Conservation (phyloP, 37 sponge, comb jelly and placozoan species). For the Ianthella basta region DNA sequence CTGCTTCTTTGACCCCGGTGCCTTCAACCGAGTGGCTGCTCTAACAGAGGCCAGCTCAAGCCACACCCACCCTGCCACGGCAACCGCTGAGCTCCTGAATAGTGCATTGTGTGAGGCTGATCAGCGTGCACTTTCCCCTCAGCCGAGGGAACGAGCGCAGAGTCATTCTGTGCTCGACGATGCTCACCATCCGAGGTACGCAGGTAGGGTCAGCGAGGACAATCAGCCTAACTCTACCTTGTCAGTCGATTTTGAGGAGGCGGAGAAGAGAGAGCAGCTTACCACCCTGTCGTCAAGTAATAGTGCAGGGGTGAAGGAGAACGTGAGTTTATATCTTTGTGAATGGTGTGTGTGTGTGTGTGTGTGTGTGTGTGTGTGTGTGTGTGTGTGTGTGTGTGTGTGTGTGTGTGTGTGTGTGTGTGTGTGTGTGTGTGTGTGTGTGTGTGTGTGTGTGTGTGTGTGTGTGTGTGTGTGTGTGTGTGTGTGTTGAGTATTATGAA, state of each 20-base stretch:
- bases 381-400: no score
- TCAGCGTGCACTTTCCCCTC: constrained; percentile 3
- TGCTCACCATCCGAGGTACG: not conserved
- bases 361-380: no score
- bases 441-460: constrained; percentile 23
- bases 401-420: no score
- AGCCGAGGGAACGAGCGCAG: constrained; percentile 1
- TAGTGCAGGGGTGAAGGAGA: no score
- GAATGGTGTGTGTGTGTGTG: no score
- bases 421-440: not conserved
- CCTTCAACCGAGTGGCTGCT: not conserved
- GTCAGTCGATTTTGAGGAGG: not conserved
- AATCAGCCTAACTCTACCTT: not conserved
- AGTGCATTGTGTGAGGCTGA: not conserved
- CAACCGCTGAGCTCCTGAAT: not conserved
- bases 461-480: constrained; percentile 8
- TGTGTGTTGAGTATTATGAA: not conserved
- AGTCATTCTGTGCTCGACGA: constrained; percentile 21
- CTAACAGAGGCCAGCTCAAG: not conserved
- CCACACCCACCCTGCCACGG: not conserved
- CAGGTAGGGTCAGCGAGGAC: no score
- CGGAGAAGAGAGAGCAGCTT: not conserved
- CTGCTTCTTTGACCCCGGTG: constrained; percentile 56
- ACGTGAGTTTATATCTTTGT: no score
- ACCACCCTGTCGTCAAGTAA: no score